Percentiles rank a stretch among this genome's conserved stretches.
These are phyloP conservation scores for Stenoptilia bipunctidactyla DNA, from an alignment of 2,888 invertebrate species.

Conservation along the genomic window DNA sequence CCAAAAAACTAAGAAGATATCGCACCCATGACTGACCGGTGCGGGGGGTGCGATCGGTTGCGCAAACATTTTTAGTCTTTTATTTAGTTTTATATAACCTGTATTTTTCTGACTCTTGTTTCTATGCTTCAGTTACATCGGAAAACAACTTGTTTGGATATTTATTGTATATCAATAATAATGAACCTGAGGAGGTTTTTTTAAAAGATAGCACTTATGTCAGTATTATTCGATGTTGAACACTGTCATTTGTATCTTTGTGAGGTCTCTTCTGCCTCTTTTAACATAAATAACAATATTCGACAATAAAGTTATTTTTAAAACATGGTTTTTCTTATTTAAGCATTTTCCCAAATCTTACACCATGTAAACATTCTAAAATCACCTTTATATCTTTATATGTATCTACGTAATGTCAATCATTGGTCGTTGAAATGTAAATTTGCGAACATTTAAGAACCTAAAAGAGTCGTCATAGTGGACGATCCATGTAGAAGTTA, in stretches of 20 bases:
- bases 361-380: no score
- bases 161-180: no score
- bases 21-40: constrained; percentile 40
- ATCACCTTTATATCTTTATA: no score
- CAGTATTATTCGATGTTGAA: constrained; percentile 52
- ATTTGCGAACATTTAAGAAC: no score
- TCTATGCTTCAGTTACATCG: constrained; percentile 44
- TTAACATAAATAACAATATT: constrained; percentile 35
- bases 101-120: constrained; percentile 41
- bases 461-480: no score
- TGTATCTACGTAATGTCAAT: no score
- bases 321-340: constrained; percentile 22
- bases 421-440: no score
- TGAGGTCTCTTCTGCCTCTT: constrained; percentile 31
- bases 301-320: constrained; percentile 55
- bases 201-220: constrained; percentile 6
- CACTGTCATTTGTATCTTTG: constrained; percentile 38
- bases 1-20: not conserved
- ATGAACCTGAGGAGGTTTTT: no score
- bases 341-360: no score
- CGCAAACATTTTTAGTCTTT: constrained; percentile 16
- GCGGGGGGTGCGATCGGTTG: constrained; percentile 15
- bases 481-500: no score
- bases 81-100: constrained; percentile 47
- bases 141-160: constrained; percentile 11